Conservation (phyloP, 2,888 invertebrate genomes). For the Tiliacea aurago region DNA sequence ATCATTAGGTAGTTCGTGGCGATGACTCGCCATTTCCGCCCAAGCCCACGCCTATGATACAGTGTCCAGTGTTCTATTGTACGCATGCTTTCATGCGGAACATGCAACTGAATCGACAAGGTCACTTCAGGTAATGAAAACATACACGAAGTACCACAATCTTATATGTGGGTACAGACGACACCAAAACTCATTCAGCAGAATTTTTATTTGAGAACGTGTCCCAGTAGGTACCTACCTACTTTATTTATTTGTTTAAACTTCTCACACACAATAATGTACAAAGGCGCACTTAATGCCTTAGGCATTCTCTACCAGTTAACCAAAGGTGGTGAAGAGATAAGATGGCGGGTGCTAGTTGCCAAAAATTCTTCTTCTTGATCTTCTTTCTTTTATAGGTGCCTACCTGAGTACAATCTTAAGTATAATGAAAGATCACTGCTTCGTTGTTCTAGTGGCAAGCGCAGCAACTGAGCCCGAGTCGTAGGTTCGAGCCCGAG, state of each 20-base stretch:
- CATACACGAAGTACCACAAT: constrained; percentile 65
- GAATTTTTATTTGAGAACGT: not conserved
- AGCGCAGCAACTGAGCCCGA: not conserved
- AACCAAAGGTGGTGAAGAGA: too few relatives aligned
- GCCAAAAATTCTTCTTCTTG: too few relatives aligned
- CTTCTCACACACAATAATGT: too few relatives aligned
- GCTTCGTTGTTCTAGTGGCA: not conserved
- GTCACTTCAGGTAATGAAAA: constrained; percentile 71
- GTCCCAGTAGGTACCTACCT: too few relatives aligned
- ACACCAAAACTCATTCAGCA: constrained; percentile 29
- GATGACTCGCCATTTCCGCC: constrained; percentile 74
- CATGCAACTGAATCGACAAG: constrained; percentile 81
- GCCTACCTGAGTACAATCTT: not conserved
- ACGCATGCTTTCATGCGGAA: constrained; percentile 81
- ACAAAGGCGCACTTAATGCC: too few relatives aligned
- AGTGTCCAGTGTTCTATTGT: constrained; percentile 75
- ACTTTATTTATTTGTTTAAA: too few relatives aligned
- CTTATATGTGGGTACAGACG: constrained; percentile 68
- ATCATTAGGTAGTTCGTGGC: constrained; percentile 43
- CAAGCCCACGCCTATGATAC: constrained; percentile 70
- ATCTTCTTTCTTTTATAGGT: not conserved
- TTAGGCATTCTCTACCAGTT: too few relatives aligned
- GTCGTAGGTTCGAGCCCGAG: too few relatives aligned
- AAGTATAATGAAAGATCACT: not conserved
- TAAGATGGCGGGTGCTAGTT: too few relatives aligned